Conservation (phyloP, 2,113 vertebrate species). For the Triplophysa siluroides region DNA sequence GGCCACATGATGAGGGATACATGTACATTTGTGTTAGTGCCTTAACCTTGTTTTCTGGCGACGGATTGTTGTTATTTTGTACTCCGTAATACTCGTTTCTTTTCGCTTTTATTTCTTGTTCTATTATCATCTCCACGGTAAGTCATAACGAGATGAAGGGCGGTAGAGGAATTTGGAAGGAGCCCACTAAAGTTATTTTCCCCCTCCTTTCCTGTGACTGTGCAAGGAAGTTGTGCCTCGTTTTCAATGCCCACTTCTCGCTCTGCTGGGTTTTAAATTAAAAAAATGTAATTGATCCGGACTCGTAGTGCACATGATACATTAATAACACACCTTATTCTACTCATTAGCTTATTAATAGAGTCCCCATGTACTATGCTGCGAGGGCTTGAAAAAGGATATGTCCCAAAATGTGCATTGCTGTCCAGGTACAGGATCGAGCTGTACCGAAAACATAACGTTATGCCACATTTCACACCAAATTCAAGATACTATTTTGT, state of each 20-base stretch:
- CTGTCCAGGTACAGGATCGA: not conserved
- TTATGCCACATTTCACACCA: no score
- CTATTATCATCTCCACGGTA: constrained; percentile 25
- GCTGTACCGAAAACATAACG: not conserved
- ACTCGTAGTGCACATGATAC: not conserved
- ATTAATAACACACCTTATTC: not conserved
- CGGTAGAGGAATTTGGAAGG: constrained; percentile 76
- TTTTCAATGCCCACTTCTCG: constrained; percentile 30
- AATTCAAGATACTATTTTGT: no score
- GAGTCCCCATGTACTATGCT: not conserved
- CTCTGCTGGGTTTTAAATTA: constrained; percentile 22
- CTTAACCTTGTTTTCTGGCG: no score
- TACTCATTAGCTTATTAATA: not conserved
- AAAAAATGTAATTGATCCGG: constrained; percentile 7
- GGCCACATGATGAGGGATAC: no score
- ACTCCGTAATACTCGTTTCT: not conserved
- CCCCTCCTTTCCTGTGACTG: constrained; percentile 44
- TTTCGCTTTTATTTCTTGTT: not conserved
- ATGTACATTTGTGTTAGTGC: no score
- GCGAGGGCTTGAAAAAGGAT: not conserved
- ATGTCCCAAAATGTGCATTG: no score
- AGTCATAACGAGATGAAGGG: constrained; percentile 55
- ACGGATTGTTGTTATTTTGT: not conserved
- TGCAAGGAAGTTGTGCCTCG: not conserved
- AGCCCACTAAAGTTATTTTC: constrained; percentile 56